Evolutionary conservation across 2,888 invertebrate genomes (phyloP).

Genomic region (Diachrysia chrysitis): DNA sequence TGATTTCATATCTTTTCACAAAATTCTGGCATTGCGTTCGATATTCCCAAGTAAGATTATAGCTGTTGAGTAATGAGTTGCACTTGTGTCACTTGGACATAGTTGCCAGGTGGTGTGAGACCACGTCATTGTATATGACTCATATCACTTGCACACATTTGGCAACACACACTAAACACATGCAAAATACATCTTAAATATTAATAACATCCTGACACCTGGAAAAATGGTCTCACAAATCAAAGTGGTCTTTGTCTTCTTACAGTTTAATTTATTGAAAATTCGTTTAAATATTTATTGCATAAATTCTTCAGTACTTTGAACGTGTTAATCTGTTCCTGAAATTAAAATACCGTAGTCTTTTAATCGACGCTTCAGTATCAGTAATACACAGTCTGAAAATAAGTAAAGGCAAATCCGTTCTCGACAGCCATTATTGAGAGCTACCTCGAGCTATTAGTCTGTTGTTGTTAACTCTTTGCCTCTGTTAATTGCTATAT

Average conservation of each 20-base stretch:
- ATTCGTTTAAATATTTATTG: background rate
- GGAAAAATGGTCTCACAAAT: background rate
- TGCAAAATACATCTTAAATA: constrained; percentile 13
- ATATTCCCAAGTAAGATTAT: constrained; percentile 15
- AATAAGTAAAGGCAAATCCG: constrained; percentile 52
- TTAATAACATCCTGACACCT: constrained; percentile 2
- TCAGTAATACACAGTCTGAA: constrained; percentile 37
- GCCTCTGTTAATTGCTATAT: constrained; percentile 81
- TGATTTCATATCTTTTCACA: background rate
- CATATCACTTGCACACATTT: constrained; percentile 17
- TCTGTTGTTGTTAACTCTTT: constrained; percentile 74
- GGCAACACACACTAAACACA: constrained; percentile 25
- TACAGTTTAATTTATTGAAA: background rate
- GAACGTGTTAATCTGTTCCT: background rate
- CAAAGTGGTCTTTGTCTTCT: background rate
- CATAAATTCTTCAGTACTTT: background rate
- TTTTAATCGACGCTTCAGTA: constrained; percentile 28
- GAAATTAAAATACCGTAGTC: constrained; percentile 30
- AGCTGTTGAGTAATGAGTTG: constrained; percentile 31
- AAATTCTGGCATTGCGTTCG: constrained; percentile 12
- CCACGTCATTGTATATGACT: constrained; percentile 26
- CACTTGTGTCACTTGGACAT: constrained; percentile 22
- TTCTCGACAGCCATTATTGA: constrained; percentile 54
- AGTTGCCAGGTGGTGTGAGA: constrained; percentile 22
- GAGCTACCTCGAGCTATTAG: constrained; percentile 61